Evolutionary conservation across 2,113 vertebrate genomes (phyloP).

Genomic region (Propithecus coquereli): DNA sequence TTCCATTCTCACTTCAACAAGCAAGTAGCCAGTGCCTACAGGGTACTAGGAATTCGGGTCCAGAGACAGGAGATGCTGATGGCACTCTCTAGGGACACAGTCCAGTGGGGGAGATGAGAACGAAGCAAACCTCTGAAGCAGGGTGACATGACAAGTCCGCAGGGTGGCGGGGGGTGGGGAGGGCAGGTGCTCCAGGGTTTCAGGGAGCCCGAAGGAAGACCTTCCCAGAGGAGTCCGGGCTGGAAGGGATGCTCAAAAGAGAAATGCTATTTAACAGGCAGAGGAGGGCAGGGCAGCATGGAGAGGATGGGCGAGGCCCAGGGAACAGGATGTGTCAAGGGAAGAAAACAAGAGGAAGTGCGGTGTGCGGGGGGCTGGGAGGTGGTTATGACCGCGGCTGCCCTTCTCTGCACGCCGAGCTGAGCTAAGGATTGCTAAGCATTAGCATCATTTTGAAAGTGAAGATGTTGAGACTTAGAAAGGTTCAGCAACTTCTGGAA

Average conservation of each 20-base stretch:
- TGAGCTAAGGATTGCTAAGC: fast-evolving
- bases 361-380: background rate
- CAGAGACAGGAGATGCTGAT: background rate
- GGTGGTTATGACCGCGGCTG: fast-evolving
- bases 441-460: background rate
- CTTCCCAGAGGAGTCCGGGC: background rate
- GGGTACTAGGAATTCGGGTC: background rate
- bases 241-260: background rate
- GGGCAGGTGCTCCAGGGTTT: too few relatives aligned
- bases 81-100: background rate
- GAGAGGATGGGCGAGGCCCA: background rate
- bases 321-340: background rate
- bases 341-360: background rate
- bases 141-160: background rate
- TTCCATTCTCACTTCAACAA: background rate
- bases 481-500: background rate
- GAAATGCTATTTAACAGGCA: background rate
- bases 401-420: fast-evolving
- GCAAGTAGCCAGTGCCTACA: fast-evolving
- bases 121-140: background rate
- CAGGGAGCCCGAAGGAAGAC: background rate
- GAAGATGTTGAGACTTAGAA: background rate
- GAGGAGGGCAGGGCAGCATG: background rate
- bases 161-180: too few relatives aligned
- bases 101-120: background rate